phyloP scores from a whole-genome alignment of 37 sponge, comb jelly and placozoan genomes.

The Agelas oroides region DNA sequence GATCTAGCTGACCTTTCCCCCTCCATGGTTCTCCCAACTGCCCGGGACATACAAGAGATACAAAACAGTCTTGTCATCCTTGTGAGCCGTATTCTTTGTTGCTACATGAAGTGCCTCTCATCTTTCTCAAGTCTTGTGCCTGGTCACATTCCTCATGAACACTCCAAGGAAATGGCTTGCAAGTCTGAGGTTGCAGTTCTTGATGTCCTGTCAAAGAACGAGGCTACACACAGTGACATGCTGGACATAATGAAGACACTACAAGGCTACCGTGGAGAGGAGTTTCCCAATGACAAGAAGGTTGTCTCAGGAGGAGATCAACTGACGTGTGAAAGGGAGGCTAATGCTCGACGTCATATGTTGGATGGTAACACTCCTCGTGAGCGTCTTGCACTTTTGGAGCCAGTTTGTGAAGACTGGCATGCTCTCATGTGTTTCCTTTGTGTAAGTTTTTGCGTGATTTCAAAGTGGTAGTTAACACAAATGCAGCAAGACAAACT shows the following conservation, averaged over 20 bases:
- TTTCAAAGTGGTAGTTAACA: slow-evolving; percentile 48
- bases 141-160: slow-evolving; percentile 23
- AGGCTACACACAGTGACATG: slow-evolving; percentile 32
- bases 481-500: no score
- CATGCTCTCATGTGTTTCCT: slow-evolving; percentile 12
- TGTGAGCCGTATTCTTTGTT: neutral
- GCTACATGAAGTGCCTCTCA: neutral
- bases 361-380: slow-evolving; percentile 16
- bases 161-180: slow-evolving; percentile 29
- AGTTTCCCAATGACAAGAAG: neutral
- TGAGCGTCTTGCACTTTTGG: neutral
- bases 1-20: neutral
- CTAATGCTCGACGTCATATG: slow-evolving; percentile 5
- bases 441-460: neutral
- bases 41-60: slow-evolving; percentile 2
- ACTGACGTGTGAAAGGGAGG: slow-evolving; percentile 17
- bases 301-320: slow-evolving; percentile 36
- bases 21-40: neutral
- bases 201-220: slow-evolving; percentile 51
- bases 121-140: neutral
- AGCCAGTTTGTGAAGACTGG: slow-evolving; percentile 34
- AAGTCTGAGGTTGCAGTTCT: slow-evolving; percentile 26
- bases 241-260: slow-evolving; percentile 38
- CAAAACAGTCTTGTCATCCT: neutral
- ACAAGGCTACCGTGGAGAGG: slow-evolving; percentile 26